A percentile compares a stretch with the other conserved stretches of the same genome.
Conservation (phyloP, 2,797 vertebrate species). For the Chlorospingus flavigularis region DNA sequence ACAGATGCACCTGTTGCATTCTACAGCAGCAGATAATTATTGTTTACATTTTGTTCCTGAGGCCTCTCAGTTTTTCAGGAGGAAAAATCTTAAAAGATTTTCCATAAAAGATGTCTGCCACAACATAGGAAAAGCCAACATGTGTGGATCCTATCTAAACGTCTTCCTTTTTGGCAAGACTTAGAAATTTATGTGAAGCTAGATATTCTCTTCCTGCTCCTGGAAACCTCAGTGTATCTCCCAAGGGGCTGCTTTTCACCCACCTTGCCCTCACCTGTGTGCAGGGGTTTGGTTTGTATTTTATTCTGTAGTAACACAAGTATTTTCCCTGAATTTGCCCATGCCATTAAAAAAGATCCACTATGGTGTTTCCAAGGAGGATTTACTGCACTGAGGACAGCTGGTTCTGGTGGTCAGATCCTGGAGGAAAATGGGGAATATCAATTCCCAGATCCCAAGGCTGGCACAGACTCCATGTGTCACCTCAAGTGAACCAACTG, state of each 20-base stretch:
- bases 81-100: no score
- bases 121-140: neutral
- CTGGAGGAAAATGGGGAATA: neutral
- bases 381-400: neutral
- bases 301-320: accelerated
- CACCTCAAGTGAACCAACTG: neutral
- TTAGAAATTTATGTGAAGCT: accelerated
- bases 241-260: neutral
- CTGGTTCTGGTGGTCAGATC: neutral
- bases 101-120: no score
- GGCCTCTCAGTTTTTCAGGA: no score
- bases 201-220: neutral
- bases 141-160: neutral
- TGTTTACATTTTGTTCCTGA: no score
- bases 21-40: no score
- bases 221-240: neutral
- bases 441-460: neutral
- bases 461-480: accelerated
- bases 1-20: no score
- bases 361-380: neutral
- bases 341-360: neutral
- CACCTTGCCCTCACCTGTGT: neutral
- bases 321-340: neutral
- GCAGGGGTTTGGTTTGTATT: neutral
- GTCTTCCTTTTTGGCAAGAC: neutral